Conservation (phyloP, 2,797 vertebrate species). For the Selene dorsalis region DNA sequence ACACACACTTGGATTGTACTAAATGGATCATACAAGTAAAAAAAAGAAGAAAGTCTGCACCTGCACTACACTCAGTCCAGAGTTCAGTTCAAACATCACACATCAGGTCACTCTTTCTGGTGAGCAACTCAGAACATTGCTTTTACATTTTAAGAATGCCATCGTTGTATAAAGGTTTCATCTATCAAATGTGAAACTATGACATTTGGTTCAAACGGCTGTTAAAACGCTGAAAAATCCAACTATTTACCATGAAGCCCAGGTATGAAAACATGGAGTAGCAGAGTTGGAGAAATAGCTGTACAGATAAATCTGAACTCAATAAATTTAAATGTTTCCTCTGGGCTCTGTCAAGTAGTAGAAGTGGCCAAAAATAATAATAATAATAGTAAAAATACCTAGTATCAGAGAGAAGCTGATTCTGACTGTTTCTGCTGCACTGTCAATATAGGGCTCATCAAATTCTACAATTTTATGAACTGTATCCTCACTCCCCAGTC, state of each 20-base stretch:
- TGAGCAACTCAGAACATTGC: neutral
- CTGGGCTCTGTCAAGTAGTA: neutral
- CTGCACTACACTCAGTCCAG: neutral
- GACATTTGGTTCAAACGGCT: neutral
- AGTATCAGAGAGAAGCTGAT: constrained; percentile 2
- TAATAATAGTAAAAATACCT: too few relatives aligned
- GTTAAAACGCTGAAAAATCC: neutral
- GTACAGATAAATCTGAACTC: neutral
- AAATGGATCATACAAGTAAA: neutral
- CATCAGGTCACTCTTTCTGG: neutral
- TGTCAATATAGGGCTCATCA: constrained; percentile 35
- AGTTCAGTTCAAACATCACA: neutral
- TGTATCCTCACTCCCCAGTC: constrained; percentile 25
- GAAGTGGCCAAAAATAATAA: too few relatives aligned
- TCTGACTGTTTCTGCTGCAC: constrained; percentile 15
- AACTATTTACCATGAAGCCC: neutral
- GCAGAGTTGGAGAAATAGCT: neutral
- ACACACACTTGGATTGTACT: constrained; percentile 16
- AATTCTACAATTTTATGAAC: constrained; percentile 38
- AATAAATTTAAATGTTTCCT: neutral
- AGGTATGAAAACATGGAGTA: neutral
- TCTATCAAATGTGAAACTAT: neutral
- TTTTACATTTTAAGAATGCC: neutral
- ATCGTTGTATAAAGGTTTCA: neutral
- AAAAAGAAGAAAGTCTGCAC: neutral